Percentiles rank a stretch among this genome's conserved stretches.
Conservation (phyloP, 2,888 invertebrate species). For the Apodemia mormo region DNA sequence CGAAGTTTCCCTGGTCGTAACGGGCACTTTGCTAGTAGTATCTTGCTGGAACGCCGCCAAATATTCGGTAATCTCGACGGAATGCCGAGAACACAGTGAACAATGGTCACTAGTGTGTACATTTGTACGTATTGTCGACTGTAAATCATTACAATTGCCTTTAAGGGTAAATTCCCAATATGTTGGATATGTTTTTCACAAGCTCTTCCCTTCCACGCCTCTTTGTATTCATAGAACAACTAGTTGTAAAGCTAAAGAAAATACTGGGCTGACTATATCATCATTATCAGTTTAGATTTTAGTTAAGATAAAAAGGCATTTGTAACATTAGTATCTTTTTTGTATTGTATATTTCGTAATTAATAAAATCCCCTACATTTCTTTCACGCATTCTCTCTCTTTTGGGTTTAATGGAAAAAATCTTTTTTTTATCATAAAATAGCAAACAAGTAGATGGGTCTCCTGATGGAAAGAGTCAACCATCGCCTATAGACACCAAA, state of each 20-base stretch:
- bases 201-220: not conserved
- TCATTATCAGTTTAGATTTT: no score
- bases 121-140: constrained; percentile 16
- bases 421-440: no score
- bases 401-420: no score
- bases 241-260: not conserved
- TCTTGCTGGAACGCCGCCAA: constrained; percentile 43
- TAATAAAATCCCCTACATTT: no score
- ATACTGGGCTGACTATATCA: no score
- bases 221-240: not conserved
- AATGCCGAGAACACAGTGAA: constrained; percentile 31
- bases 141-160: constrained; percentile 25
- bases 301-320: no score
- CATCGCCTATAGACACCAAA: no score
- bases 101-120: constrained; percentile 24
- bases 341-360: no score
- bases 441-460: no score
- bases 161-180: constrained; percentile 4
- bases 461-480: no score
- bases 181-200: not conserved
- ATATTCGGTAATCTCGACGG: constrained; percentile 44
- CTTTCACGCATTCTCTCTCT: no score
- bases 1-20: not conserved
- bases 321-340: no score
- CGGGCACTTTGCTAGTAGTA: not conserved